A percentile compares a stretch with the other conserved stretches of the same genome.
phyloP scores from a whole-genome alignment of 2,888 invertebrate genomes.

The Bellardia bayeri region DNA sequence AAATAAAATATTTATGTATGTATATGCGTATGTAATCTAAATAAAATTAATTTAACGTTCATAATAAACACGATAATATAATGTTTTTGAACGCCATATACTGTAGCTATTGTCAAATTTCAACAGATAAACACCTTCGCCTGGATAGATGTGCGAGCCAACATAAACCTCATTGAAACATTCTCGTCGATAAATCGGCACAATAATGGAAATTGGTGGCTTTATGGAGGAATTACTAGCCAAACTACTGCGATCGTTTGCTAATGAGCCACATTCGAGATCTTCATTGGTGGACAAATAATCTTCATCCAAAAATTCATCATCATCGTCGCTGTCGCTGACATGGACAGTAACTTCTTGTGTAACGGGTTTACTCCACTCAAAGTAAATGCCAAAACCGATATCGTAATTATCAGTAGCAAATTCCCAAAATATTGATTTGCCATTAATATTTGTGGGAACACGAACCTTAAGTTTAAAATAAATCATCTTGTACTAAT shows the following conservation, averaged over 20 bases:
- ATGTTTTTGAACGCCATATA: slow-evolving; percentile 99
- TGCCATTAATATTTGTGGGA: slow-evolving; percentile 97
- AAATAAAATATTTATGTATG: slow-evolving; percentile 13
- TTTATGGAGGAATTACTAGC: slow-evolving; percentile 75
- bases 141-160: slow-evolving; percentile 98
- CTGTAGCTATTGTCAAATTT: slow-evolving; percentile 99
- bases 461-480: slow-evolving; percentile 88
- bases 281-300: slow-evolving; percentile 85
- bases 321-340: slow-evolving; percentile 93
- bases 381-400: slow-evolving; percentile 98
- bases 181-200: slow-evolving; percentile 97
- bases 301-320: slow-evolving; percentile 85
- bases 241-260: slow-evolving; percentile 78
- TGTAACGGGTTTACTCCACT: slow-evolving; percentile 96
- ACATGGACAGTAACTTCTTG: slow-evolving; percentile 95
- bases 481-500: neutral
- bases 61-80: slow-evolving; percentile 99
- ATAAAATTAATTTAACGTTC: slow-evolving; percentile 86
- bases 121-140: slow-evolving; percentile 97
- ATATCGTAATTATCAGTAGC: slow-evolving; percentile 99
- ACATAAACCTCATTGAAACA: slow-evolving; percentile 98
- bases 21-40: slow-evolving; percentile 34
- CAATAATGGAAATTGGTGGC: slow-evolving; percentile 90
- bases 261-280: slow-evolving; percentile 86
- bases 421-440: slow-evolving; percentile 99